These are phyloP conservation scores for Eunapius fragilis DNA, from an alignment of 37 sponge, comb jelly and placozoan species.

Conservation along the genomic window DNA sequence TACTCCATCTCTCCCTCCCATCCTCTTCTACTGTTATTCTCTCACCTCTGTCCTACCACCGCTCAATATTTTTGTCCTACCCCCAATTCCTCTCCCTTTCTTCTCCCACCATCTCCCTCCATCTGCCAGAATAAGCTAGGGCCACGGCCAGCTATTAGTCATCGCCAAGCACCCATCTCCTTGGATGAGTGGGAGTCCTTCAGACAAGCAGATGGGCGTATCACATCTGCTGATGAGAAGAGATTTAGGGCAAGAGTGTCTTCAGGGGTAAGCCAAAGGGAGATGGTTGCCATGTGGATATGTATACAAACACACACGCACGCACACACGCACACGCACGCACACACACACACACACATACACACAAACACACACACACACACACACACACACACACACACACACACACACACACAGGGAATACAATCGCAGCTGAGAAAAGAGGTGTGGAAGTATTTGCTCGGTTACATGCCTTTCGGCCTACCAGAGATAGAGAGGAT, in stretches of 20 bases:
- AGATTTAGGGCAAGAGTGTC: conserved; percentile 75
- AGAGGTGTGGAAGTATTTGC: conserved; percentile 92
- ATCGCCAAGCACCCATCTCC: conserved; percentile 59
- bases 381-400: neutral
- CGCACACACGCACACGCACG: too few relatives aligned
- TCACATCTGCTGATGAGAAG: conserved; percentile 31
- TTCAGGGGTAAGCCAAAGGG: conserved; percentile 64
- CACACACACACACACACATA: neutral
- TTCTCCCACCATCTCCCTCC: neutral
- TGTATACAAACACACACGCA: too few relatives aligned
- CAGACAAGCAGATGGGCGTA: conserved; percentile 66
- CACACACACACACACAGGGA: conserved; percentile 64
- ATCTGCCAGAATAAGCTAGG: conserved; percentile 53
- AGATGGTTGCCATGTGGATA: too few relatives aligned
- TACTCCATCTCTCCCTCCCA: neutral
- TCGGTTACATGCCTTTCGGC: conserved; percentile 68
- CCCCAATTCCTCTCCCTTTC: neutral
- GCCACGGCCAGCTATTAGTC: conserved; percentile 20
- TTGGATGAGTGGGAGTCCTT: conserved; percentile 81
- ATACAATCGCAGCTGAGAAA: conserved; percentile 60
- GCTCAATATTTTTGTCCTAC: neutral
- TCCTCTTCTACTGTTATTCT: neutral
- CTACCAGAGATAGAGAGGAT: conserved; percentile 74
- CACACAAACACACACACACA: neutral
- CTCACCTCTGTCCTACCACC: neutral